Percentiles rank a stretch among this genome's conserved stretches.
Conservation (phyloP, 53 echinoderm and acorn worm genomes). For the Zoroaster sp. region DNA sequence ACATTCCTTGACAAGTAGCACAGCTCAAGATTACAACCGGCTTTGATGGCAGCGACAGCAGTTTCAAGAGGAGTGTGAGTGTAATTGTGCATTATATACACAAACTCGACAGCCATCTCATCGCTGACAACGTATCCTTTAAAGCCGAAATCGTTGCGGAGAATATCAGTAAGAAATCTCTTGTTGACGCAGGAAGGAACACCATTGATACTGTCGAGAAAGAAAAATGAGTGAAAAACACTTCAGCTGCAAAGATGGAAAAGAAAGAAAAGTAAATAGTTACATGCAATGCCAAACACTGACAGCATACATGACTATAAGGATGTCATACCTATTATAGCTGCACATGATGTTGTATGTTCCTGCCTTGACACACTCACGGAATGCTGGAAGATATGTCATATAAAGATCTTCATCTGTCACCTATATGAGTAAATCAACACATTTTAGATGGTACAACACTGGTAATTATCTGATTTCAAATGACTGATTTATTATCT, state of each 20-base stretch:
- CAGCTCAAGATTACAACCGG: constrained; percentile 84
- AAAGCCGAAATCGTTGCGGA: constrained; percentile 83
- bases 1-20: constrained; percentile 22
- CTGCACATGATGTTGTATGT: constrained; percentile 95
- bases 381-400: constrained; percentile 89
- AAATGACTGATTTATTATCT: too few species aligned
- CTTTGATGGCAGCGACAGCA: constrained; percentile 56
- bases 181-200: constrained; percentile 84
- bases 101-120: constrained; percentile 67
- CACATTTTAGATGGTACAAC: neutral
- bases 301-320: too few species aligned
- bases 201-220: constrained; percentile 74
- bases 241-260: neutral
- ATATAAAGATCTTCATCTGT: constrained; percentile 73
- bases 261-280: neutral
- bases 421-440: constrained; percentile 44
- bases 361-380: constrained; percentile 96
- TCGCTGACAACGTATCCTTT: constrained; percentile 92
- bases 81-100: constrained; percentile 63
- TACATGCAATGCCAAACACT: too few species aligned
- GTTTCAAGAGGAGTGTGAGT: constrained; percentile 73
- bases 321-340: constrained; percentile 77
- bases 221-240: neutral
- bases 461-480: too few species aligned
- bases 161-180: constrained; percentile 70